Percentiles rank a stretch among this genome's conserved stretches.
These are phyloP conservation scores for Luidia sarsii DNA, from an alignment of 53 echinoderm and acorn worm genomes.

Conservation along the genomic window DNA sequence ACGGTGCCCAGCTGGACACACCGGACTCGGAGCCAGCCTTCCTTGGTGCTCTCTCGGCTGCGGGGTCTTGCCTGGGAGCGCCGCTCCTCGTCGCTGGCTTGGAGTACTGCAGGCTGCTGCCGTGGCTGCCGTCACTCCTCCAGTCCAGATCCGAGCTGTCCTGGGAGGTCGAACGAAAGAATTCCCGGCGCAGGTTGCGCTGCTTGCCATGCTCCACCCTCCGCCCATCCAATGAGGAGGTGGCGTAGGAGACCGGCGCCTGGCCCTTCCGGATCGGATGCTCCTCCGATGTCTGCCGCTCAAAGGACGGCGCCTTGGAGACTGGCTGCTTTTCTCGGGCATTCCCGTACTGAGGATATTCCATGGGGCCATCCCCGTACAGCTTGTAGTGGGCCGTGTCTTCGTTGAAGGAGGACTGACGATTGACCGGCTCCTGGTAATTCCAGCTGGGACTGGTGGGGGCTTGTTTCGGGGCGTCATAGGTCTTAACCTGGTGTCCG, in stretches of 20 bases:
- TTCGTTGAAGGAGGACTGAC: conserved; percentile 7
- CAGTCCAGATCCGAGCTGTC: conserved; percentile 62
- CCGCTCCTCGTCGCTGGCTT: background rate
- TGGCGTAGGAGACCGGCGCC: background rate
- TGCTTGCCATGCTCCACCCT: conserved; percentile 40
- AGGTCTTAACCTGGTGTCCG: conserved; percentile 7
- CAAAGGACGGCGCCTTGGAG: background rate
- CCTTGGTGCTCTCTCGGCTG: conserved; percentile 4
- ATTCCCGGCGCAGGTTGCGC: conserved; percentile 29
- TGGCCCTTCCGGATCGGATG: background rate
- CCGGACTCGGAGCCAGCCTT: background rate
- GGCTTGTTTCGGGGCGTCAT: background rate
- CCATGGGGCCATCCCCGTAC: conserved; percentile 40
- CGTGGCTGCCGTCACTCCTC: conserved; percentile 1
- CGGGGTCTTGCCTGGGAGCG: background rate
- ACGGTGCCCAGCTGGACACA: background rate
- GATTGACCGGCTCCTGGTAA: conserved; percentile 1
- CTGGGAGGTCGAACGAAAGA: conserved; percentile 54
- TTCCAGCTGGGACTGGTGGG: background rate
- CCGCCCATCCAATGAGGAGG: conserved; percentile 20
- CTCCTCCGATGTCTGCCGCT: conserved; percentile 10
- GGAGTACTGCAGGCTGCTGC: background rate
- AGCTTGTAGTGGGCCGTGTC: conserved; percentile 41
- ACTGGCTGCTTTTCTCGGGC: background rate
- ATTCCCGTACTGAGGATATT: conserved; percentile 15